Percentiles rank a stretch among this genome's conserved stretches.
phyloP scores from a whole-genome alignment of 2,888 invertebrate species.

The Pheosia tremula region DNA sequence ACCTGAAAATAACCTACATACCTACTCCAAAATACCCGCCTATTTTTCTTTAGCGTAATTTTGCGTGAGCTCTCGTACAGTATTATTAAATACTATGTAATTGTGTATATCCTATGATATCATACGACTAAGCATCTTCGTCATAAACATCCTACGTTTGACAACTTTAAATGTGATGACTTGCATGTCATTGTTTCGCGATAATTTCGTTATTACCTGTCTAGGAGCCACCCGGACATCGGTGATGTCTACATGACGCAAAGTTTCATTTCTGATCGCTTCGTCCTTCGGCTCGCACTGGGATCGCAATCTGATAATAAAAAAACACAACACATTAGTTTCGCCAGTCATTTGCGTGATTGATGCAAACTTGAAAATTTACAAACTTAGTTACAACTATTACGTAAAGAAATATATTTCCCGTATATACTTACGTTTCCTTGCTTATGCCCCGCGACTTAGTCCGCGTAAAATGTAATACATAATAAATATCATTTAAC shows the following conservation, averaged over 20 bases:
- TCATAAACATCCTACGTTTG: not conserved
- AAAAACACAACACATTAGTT: conserved; percentile 39
- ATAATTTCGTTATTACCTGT: conserved; percentile 48
- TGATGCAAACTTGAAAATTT: conserved; percentile 15
- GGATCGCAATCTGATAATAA: conserved; percentile 56
- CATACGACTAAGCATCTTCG: too few species aligned
- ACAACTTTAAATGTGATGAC: not conserved
- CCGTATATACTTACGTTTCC: not conserved
- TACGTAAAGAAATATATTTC: not conserved
- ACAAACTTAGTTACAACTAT: not conserved
- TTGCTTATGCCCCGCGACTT: too few species aligned
- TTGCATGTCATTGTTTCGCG: conserved; percentile 4
- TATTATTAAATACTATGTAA: too few species aligned
- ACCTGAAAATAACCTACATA: too few species aligned
- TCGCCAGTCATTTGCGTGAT: conserved; percentile 36
- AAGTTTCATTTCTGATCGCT: conserved; percentile 55
- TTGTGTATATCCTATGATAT: too few species aligned
- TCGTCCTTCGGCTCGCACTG: conserved; percentile 58
- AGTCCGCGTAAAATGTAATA: too few species aligned
- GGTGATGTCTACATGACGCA: conserved; percentile 59
- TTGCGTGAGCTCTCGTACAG: too few species aligned
- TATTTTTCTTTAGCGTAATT: too few species aligned
- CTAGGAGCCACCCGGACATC: conserved; percentile 69
- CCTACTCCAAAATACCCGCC: too few species aligned
- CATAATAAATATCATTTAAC: too few species aligned